Base-by-base conservation (phyloP, 2,888 invertebrate genomes). In the Nephrotoma flavescens region DNA sequence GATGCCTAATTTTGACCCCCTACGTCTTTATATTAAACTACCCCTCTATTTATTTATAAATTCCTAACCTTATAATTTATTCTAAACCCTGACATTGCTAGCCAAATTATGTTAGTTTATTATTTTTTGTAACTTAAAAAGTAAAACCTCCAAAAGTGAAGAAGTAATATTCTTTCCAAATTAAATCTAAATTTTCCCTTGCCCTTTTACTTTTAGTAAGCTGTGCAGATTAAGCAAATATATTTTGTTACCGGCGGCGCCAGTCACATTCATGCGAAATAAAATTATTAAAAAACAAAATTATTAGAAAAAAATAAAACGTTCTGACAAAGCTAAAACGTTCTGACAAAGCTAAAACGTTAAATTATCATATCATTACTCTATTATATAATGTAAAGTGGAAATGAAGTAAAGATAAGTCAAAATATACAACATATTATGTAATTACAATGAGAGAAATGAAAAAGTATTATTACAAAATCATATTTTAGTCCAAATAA, bases 1-100 rank as follows among this genome's bases (percentile, higher is more conserved):
- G 87, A 87, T 87, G 83, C 86, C 42, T 88, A 86, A 91, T 91
- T 71, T 83, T 87, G 84, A 87, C 42, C 86, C 87, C 86, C 47
- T 47, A 85, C n/a, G n/a, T 84, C 42, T 42, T 42, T 84, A 84
- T 41, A 41, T 83, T 12, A 41, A 6, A 42, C 42, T 42, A 84
- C 42, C 42, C 84, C 42, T 47, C n/a, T 71, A 71, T 71, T 31
- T n/a, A 57, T 31, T 19, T 31, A 9, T 6, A 71, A 71, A 19
- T 71, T 31, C 31, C 71, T 71, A 71, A 71, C 71, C 31, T 71
- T 19, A 19, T 71, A 47, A 12, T 84, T 41, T 84, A 83, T 7
- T 84, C n/a, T 84, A 12, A 71, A 31, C n/a, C 71, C 71, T 31
- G 71, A 31, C 31, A 7, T 4, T 52, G 15, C 52, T 57, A 57